Evolutionary conservation across 2,113 vertebrate species (phyloP).

Genomic region (Tupaia chinensis): DNA sequence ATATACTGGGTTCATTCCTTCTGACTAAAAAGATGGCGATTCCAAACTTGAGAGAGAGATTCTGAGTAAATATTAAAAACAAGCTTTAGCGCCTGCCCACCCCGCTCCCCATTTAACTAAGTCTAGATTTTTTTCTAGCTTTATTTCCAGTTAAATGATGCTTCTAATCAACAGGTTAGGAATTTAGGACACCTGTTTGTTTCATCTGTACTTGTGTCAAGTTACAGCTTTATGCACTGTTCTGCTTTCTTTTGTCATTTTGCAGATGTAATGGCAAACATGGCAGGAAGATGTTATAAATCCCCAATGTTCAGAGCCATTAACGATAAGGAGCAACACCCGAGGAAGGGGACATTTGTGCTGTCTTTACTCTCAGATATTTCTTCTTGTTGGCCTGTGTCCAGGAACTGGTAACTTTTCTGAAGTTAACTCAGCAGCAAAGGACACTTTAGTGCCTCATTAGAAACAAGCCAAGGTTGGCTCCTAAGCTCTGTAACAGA

Average conservation of each 20-base stretch:
- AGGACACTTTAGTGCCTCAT: neutral
- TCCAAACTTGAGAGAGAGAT: slow-evolving; percentile 37
- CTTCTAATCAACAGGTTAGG: neutral
- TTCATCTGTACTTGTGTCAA: slow-evolving; percentile 8
- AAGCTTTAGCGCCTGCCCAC: neutral
- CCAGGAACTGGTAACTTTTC: neutral
- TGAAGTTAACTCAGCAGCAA: neutral
- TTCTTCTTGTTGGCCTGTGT: neutral
- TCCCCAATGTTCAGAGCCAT: neutral
- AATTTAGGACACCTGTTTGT: neutral
- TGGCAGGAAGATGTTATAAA: neutral
- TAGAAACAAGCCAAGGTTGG: slow-evolving; percentile 8
- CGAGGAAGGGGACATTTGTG: neutral
- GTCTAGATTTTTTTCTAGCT: neutral
- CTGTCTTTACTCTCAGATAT: neutral
- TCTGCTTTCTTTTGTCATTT: slow-evolving; percentile 1
- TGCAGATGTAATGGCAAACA: neutral
- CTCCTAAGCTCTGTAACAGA: neutral
- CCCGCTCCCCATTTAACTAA: slow-evolving; percentile 14
- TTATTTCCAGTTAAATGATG: neutral
- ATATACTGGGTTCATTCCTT: slow-evolving; percentile 59
- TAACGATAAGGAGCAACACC: neutral
- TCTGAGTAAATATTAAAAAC: slow-evolving; percentile 55
- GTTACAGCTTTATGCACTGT: neutral
- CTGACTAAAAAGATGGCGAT: slow-evolving; percentile 7